Conservation (phyloP, 2,113 vertebrate species). For the Dasyurus viverrinus region DNA sequence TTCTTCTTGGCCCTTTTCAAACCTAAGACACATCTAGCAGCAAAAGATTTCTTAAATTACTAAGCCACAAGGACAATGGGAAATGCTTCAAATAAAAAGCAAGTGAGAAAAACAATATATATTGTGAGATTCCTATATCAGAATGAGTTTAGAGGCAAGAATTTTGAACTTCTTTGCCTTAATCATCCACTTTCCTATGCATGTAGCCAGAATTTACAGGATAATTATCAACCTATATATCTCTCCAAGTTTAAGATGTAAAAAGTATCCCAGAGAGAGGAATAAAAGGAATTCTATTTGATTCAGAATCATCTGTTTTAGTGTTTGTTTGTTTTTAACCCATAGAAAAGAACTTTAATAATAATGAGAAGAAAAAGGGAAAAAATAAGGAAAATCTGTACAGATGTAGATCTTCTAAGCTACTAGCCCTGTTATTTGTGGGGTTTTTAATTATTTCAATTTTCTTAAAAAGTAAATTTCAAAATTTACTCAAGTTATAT, state of each 20-base stretch:
- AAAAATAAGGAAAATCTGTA: constrained; percentile 6
- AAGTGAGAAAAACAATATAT: constrained; percentile 10
- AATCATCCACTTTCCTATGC: constrained; percentile 2
- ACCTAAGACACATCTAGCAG: constrained; percentile 2
- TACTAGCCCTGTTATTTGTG: background rate
- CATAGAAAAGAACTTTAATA: background rate
- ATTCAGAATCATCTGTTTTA: background rate
- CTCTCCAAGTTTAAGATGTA: constrained; percentile 12
- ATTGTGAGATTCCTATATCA: background rate
- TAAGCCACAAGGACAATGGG: background rate
- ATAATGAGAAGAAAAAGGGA: constrained; percentile 12
- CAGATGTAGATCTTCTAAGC: background rate
- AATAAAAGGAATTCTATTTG: constrained; percentile 15
- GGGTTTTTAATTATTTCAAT: constrained; percentile 10
- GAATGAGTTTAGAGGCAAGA: constrained; percentile 1
- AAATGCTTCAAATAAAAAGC: background rate
- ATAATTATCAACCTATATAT: constrained; percentile 13
- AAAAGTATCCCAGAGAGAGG: constrained; percentile 1
- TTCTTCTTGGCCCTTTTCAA: constrained; percentile 15
- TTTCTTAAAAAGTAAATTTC: constrained; percentile 16
- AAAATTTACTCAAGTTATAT: background rate
- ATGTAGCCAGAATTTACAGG: background rate
- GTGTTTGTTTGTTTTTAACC: background rate
- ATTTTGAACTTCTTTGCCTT: background rate
- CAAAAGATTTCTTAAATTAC: background rate